Base-by-base conservation (phyloP, 2,888 invertebrate genomes). In the Mythimna vitellina region DNA sequence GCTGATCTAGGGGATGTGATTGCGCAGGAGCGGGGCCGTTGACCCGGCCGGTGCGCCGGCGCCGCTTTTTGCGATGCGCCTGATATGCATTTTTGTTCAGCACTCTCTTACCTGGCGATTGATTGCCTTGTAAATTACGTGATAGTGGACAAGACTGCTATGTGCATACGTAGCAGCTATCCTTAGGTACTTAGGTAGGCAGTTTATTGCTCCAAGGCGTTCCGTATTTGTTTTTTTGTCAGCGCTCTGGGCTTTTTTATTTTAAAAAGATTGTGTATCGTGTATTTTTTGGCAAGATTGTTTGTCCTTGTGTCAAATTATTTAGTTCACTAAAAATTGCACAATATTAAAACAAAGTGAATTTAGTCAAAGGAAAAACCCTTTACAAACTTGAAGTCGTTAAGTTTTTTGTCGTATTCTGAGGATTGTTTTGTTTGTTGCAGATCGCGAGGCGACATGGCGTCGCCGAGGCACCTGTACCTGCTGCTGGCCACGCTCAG, bases 401-500 rank as follows among this genome's bases (percentile, higher is more conserved):
- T 51, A 25, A 10, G 57, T 64, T 53, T 60, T 35, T 38, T 66
- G 17, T n/a, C 14, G 14, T 51, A 20, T 46, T 6, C 20, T 62
- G 29, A 60, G 14, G 42, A 65, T 46, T 56, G 56, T 76, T n/a
- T 78, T 54, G 64, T 29, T 90, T 89, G 89, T 91, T 90, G 8
- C 89, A 92, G 92, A 87, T 90, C 87, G 70, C 89, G 83, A 89
- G 90, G 92, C 92, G 92, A 84, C 90, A 92, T 92, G 94, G 86
- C 86, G 89, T 91, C 92, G 90, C 89, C 89, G 66, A 84, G 80
- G 74, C 75, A 80, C 63, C 65, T 82, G 76, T 70, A 89, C 70
- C 72, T 89, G 82, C 86, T 92, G 81, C 54, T 92, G 58, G 89
- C 86, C 61, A 88, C 85, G 57, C 83, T 91, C 65, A 76, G 82